Evolutionary conservation across 1,140 invertebrate species (phyloP).

Genomic region (Harlomillsia oculata): DNA sequence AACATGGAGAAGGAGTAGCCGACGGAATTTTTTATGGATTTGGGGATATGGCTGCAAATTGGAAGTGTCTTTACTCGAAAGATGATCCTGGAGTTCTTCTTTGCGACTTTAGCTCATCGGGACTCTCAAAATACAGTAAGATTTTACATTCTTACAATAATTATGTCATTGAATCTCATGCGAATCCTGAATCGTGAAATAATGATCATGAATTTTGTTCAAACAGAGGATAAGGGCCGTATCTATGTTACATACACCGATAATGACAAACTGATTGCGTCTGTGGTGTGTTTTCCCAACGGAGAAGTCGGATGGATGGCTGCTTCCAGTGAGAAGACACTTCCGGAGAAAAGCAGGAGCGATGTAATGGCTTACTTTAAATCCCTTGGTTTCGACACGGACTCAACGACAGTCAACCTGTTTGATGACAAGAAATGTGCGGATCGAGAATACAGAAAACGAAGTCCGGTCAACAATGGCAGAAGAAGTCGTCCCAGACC

Average conservation of each 20-base stretch:
- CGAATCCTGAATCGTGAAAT: background rate
- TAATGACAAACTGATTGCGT: background rate
- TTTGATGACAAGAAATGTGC: background rate
- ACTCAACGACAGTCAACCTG: background rate
- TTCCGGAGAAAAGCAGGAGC: background rate
- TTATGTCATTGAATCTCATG: background rate
- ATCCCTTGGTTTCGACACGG: background rate
- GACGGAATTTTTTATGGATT: constrained; percentile 4
- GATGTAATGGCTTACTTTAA: background rate
- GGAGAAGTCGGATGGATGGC: background rate
- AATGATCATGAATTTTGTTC: background rate
- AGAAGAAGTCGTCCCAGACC: background rate
- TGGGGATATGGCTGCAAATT: background rate
- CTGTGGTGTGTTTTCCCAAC: background rate
- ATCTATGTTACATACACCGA: background rate
- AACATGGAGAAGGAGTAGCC: background rate
- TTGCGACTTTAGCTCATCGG: background rate
- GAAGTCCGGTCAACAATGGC: background rate
- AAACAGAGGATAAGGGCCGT: background rate
- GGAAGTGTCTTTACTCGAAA: background rate
- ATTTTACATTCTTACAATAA: background rate
- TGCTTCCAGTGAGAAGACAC: background rate
- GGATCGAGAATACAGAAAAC: background rate
- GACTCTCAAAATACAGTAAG: constrained; percentile 4
- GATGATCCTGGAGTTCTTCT: background rate